Conservation (phyloP, 2,797 vertebrate species). For the Carcharodon carcharias region DNA sequence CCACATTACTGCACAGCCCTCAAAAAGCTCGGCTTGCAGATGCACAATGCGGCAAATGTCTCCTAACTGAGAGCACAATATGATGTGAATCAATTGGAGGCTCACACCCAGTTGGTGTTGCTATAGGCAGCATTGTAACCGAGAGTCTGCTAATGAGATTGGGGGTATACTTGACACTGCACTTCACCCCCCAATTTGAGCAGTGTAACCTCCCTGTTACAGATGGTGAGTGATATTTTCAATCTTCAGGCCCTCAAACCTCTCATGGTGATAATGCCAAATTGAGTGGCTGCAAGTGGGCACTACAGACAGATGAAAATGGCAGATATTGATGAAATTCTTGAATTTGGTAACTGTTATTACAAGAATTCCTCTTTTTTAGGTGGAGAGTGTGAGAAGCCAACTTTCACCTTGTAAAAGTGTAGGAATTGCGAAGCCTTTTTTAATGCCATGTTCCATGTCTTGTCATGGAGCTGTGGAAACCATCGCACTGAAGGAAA, state of each 20-base stretch:
- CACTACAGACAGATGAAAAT: not conserved
- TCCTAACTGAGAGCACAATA: not conserved
- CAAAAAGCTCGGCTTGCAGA: not conserved
- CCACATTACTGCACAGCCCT: constrained; percentile 8
- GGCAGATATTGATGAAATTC: not conserved
- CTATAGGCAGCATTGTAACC: not conserved
- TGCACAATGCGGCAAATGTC: not conserved
- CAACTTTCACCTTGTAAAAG: not conserved
- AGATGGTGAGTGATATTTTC: not conserved
- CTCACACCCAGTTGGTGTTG: not conserved
- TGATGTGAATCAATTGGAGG: not conserved
- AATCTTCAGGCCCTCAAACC: too few relatives aligned
- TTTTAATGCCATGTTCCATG: not conserved
- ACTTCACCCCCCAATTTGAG: not conserved
- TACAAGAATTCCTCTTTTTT: not conserved
- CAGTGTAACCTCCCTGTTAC: not conserved
- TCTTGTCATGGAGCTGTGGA: not conserved
- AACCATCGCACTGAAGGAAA: not conserved
- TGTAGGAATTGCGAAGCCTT: not conserved
- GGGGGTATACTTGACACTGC: not conserved
- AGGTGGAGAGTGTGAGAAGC: not conserved
- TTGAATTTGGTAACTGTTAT: not conserved
- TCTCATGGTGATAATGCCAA: not conserved
- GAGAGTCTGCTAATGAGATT: not conserved
- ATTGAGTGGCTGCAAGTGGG: not conserved